Conservation (phyloP, 2,797 vertebrate genomes). For the Enteromius thamalakanensis region DNA sequence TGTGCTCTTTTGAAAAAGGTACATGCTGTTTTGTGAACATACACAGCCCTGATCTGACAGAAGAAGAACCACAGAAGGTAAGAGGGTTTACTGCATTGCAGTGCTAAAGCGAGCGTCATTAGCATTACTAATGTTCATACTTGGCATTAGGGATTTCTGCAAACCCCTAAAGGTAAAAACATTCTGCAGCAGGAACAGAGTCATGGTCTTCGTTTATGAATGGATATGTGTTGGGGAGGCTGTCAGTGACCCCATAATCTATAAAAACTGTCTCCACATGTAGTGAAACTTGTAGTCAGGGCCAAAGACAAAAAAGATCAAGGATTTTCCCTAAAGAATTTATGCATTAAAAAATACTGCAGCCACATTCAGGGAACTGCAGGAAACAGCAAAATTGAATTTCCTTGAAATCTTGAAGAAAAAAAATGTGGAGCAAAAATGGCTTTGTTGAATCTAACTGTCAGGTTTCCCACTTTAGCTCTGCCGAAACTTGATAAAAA, state of each 20-base stretch:
- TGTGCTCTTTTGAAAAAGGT: slow-evolving; percentile 41
- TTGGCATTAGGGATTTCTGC: not conserved
- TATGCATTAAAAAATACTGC: not conserved
- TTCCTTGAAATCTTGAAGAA: not conserved
- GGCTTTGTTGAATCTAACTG: not conserved
- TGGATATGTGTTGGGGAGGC: not conserved
- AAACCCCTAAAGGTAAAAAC: not conserved
- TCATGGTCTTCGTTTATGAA: not conserved
- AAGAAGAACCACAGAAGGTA: slow-evolving; percentile 22
- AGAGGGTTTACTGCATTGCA: not conserved
- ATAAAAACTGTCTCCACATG: not conserved
- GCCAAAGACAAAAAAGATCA: not conserved
- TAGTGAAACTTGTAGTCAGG: not conserved
- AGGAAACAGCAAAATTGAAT: not conserved
- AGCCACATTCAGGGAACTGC: not conserved
- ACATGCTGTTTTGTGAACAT: slow-evolving; percentile 30
- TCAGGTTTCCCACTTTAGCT: too few species aligned
- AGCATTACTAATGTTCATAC: not conserved
- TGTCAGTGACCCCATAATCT: not conserved
- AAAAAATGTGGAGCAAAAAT: not conserved
- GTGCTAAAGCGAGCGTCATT: not conserved
- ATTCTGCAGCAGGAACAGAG: not conserved
- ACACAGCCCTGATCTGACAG: slow-evolving; percentile 46
- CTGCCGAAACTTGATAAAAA: too few species aligned
- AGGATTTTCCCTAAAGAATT: not conserved